Evolutionary conservation across 2,888 invertebrate genomes (phyloP).

Genomic region (Rotaria magnacalcarata): DNA sequence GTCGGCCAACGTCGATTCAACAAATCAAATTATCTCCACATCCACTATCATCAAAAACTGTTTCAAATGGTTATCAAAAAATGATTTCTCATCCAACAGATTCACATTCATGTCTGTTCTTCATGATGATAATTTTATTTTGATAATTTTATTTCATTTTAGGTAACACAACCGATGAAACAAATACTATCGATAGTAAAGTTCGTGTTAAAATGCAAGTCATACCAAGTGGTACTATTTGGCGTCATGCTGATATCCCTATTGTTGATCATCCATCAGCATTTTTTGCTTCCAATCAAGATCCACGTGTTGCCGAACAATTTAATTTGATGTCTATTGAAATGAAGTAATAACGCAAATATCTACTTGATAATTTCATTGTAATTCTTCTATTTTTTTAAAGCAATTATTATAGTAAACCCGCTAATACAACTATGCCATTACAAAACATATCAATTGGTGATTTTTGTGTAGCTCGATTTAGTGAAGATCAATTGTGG

Average conservation of each 20-base stretch:
- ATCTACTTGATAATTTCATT: background rate
- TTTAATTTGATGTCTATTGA: slow-evolving; percentile 17
- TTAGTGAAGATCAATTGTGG: slow-evolving; percentile 83
- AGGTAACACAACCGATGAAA: background rate
- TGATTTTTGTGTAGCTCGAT: slow-evolving; percentile 83
- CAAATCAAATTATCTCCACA: background rate
- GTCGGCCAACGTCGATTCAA: background rate
- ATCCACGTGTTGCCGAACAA: slow-evolving; percentile 28
- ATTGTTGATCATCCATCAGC: slow-evolving; percentile 33
- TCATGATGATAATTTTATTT: background rate
- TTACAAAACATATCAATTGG: slow-evolving; percentile 55
- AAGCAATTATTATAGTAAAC: slow-evolving; percentile 6
- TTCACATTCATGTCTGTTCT: background rate
- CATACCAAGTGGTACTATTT: background rate
- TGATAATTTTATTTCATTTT: background rate
- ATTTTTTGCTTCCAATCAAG: background rate
- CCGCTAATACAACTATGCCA: background rate
- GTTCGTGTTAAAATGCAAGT: slow-evolving; percentile 31
- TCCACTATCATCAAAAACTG: background rate
- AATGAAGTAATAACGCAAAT: background rate
- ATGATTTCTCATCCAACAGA: background rate
- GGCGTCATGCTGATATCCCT: slow-evolving; percentile 26
- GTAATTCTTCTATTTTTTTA: background rate
- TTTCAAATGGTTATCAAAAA: background rate
- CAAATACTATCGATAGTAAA: background rate